These are phyloP conservation scores for Drosophila kambysellisi DNA, from an alignment of 2,888 invertebrate genomes.

Conservation along the genomic window DNA sequence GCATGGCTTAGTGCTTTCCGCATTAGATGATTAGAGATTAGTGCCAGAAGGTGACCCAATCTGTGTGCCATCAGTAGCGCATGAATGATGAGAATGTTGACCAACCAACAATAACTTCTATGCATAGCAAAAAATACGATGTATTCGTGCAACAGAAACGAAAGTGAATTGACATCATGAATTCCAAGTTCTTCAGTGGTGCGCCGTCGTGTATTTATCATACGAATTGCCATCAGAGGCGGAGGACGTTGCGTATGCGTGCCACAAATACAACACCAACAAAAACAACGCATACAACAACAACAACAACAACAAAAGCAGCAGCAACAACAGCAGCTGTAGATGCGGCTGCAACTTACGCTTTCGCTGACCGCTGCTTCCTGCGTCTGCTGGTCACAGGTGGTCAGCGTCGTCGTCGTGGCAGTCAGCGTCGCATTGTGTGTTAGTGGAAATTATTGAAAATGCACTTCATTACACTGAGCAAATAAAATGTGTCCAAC, in stretches of 20 bases:
- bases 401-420: slow-evolving; percentile 45
- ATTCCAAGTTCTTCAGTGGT: slow-evolving; percentile 36
- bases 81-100: slow-evolving; percentile 5
- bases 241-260: slow-evolving; percentile 48
- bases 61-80: slow-evolving; percentile 13
- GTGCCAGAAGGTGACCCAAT: slow-evolving; percentile 16
- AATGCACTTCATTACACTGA: slow-evolving; percentile 19
- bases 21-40: slow-evolving; percentile 43
- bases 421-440: slow-evolving; percentile 27
- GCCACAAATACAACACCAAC: not conserved
- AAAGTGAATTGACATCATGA: slow-evolving; percentile 76
- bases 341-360: slow-evolving; percentile 57
- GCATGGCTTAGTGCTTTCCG: slow-evolving; percentile 14
- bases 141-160: slow-evolving; percentile 27
- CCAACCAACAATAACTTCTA: not conserved
- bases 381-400: slow-evolving; percentile 63
- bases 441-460: slow-evolving; percentile 21
- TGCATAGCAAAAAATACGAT: not conserved
- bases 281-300: not conserved
- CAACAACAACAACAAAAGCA: not conserved
- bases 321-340: slow-evolving; percentile 1
- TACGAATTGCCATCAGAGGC: slow-evolving; percentile 37
- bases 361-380: slow-evolving; percentile 69
- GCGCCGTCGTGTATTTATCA: slow-evolving; percentile 45
- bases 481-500: not conserved